These are phyloP conservation scores for Callipepla californica DNA, from an alignment of 2,113 vertebrate genomes.

Conservation along the genomic window DNA sequence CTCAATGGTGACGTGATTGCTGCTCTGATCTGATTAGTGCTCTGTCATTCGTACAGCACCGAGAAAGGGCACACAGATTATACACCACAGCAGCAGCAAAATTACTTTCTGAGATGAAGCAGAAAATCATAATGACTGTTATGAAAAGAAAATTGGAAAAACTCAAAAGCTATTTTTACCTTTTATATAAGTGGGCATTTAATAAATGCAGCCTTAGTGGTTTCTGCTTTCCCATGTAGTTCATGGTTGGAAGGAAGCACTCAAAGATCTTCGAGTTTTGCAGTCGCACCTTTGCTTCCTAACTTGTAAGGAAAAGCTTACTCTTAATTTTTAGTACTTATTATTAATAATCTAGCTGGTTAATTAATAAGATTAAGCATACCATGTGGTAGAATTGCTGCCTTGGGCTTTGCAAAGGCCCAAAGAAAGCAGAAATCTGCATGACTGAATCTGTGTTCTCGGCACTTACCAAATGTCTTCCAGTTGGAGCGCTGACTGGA, in stretches of 20 bases:
- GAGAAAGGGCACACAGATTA: slow-evolving; percentile 63
- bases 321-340: background rate
- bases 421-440: slow-evolving; percentile 37
- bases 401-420: slow-evolving; percentile 21
- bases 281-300: slow-evolving; percentile 42
- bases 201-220: slow-evolving; percentile 61
- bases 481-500: background rate
- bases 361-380: slow-evolving; percentile 47
- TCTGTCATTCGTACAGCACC: slow-evolving; percentile 50
- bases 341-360: background rate
- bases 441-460: background rate
- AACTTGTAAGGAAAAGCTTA: slow-evolving; percentile 24
- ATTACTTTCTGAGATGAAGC: slow-evolving; percentile 71
- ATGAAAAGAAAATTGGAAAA: slow-evolving; percentile 69
- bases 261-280: slow-evolving; percentile 18
- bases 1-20: slow-evolving; percentile 50
- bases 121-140: slow-evolving; percentile 72
- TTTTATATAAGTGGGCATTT: slow-evolving; percentile 71
- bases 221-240: slow-evolving; percentile 48
- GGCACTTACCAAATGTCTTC: background rate
- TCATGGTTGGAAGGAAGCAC: slow-evolving; percentile 6
- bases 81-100: slow-evolving; percentile 58
- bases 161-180: slow-evolving; percentile 67
- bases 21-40: slow-evolving; percentile 60
- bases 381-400: slow-evolving; percentile 33